These are phyloP conservation scores for Aporophyla nigra DNA, from an alignment of 2,888 invertebrate genomes.

Conservation along the genomic window DNA sequence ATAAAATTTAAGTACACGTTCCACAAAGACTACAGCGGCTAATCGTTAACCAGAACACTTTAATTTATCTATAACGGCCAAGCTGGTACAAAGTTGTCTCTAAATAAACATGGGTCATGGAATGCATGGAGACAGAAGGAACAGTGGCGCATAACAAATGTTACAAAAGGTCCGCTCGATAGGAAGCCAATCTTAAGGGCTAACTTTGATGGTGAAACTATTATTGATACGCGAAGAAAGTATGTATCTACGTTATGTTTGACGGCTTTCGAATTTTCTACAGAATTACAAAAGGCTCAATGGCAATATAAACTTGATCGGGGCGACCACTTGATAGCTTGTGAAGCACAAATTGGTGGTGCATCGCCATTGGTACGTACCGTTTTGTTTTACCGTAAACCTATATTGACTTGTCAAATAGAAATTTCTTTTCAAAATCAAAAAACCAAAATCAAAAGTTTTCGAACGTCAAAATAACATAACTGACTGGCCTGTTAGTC, in stretches of 20 bases:
- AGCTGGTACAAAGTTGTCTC: conserved; percentile 65
- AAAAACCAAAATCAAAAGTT: too few species aligned
- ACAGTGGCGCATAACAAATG: not conserved
- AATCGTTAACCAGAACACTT: conserved; percentile 65
- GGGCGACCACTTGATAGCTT: not conserved
- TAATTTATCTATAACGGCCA: conserved; percentile 63
- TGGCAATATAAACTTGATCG: not conserved
- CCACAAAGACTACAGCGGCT: conserved; percentile 60
- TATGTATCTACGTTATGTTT: too few species aligned
- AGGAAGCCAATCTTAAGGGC: not conserved
- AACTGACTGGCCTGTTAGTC: too few species aligned
- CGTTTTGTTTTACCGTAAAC: not conserved
- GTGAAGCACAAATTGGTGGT: not conserved
- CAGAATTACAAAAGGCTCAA: not conserved
- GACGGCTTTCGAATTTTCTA: too few species aligned
- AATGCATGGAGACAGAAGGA: conserved; percentile 33
- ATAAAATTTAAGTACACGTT: conserved; percentile 52
- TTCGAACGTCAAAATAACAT: too few species aligned
- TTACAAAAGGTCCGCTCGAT: conserved; percentile 18
- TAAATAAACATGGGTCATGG: conserved; percentile 52
- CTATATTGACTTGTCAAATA: not conserved
- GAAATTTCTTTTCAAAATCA: too few species aligned
- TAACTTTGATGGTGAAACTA: not conserved
- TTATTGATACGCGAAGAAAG: not conserved
- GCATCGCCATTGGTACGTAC: too few species aligned